Base-by-base conservation (phyloP, 2,797 vertebrate species). In the Thaleichthys pacificus region DNA sequence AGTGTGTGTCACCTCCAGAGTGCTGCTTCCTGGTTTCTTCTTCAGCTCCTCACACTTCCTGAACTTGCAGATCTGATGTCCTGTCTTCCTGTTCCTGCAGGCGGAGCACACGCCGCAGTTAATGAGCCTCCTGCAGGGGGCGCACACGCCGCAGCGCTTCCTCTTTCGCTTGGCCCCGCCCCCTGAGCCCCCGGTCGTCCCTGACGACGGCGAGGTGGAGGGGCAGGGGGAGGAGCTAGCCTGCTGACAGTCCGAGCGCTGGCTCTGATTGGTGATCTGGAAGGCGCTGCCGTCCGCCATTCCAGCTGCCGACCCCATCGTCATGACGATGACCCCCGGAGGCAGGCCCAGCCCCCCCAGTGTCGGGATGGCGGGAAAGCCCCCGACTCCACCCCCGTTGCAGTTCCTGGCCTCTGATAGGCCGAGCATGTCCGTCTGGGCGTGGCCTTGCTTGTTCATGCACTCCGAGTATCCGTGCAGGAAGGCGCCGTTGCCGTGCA, bases 311-410 rank as follows among this genome's bases (percentile, higher is more conserved):
- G 91, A 91, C 15, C 91, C 91, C 80, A 96, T 96, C 4, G 96
- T 95, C 96, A 97, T 97, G 86, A 97, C 96, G 65, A 97, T 97
- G 86, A 97, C 96, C 80, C 96, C 96, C 0, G 96, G 96, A 26
- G 96, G 96, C 87, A 97, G 88, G 72, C 96, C 96, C 78, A 97
- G 90, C 68, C 95, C 95, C 79, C 96, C 96, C 54, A 97, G 83
- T 32, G 93, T 90, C 63, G 93, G 93, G 81, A 94, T 89, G 21
- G 91, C 92, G 82, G 93, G 90, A 78, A 97, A 97, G 76, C 96
- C 90, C 51, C 95, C 88, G 69, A 96, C 92, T 26, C 93, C 94
- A 72, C 94, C 90, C 0, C 89, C 85, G 0, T 88, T 89, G 73
- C 85, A 85, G 76, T 61, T 85, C 5, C 80, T 78, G 0, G 80